Percentiles rank a stretch among this genome's conserved stretches.
Conservation (phyloP, 2,888 invertebrate genomes). For the Masnerella sp. region DNA sequence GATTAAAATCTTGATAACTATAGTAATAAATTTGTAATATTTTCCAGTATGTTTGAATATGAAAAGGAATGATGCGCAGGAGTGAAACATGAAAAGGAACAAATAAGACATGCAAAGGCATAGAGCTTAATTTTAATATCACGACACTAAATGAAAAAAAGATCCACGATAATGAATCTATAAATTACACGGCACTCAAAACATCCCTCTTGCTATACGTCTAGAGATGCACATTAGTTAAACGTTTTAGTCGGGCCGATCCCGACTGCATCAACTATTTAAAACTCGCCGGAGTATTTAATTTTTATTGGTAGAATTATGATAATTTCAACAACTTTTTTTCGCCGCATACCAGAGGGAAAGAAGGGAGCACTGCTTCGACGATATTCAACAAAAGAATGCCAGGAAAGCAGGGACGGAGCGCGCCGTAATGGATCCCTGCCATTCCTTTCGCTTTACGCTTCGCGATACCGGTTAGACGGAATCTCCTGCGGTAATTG, state of each 20-base stretch:
- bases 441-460: conserved; percentile 41
- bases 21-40: too few relatives aligned
- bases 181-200: too few relatives aligned
- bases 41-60: too few relatives aligned
- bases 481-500: background rate
- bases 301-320: conserved; percentile 54
- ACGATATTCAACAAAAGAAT: conserved; percentile 65
- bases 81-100: too few relatives aligned
- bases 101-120: too few relatives aligned
- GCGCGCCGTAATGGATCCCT: conserved; percentile 37
- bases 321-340: conserved; percentile 54
- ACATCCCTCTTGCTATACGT: too few relatives aligned
- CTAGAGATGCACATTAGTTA: too few relatives aligned
- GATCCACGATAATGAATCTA: too few relatives aligned
- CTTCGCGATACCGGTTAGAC: background rate
- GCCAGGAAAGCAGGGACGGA: conserved; percentile 59
- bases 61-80: too few relatives aligned
- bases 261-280: conserved; percentile 29
- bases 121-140: too few relatives aligned
- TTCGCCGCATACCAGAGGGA: conserved; percentile 51
- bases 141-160: too few relatives aligned
- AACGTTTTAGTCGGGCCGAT: conserved; percentile 4
- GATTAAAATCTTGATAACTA: too few relatives aligned
- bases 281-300: conserved; percentile 38
- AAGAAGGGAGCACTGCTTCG: conserved; percentile 60